Evolutionary conservation across 2,888 invertebrate species (phyloP).

Genomic region (Drosophila sordidula): DNA sequence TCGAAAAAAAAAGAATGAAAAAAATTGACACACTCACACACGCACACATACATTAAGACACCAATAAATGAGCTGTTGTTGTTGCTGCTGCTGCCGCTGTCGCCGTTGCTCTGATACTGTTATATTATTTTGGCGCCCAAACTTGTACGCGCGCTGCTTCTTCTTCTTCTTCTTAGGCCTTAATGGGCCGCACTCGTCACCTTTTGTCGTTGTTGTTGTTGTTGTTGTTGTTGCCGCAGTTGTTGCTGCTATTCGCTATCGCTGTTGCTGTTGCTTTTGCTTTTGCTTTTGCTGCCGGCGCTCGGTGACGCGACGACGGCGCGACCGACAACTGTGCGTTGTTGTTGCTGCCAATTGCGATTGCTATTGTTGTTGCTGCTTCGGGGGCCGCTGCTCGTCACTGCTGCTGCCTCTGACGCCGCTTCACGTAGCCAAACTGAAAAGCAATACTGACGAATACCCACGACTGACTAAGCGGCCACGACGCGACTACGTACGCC

Average conservation of each 20-base stretch:
- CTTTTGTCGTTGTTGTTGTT: constrained; percentile 47
- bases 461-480: constrained; percentile 72
- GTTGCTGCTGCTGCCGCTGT: constrained; percentile 17
- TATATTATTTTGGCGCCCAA: constrained; percentile 69
- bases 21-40: constrained; percentile 1
- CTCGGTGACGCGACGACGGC: constrained; percentile 59
- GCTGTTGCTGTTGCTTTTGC: constrained; percentile 8
- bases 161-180: constrained; percentile 23
- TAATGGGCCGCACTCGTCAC: constrained; percentile 63
- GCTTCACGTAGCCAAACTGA: constrained; percentile 71
- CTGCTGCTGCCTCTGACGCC: constrained; percentile 59
- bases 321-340: constrained; percentile 49
- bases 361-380: constrained; percentile 35
- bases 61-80: constrained; percentile 11
- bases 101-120: constrained; percentile 34
- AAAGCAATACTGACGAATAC: constrained; percentile 67
- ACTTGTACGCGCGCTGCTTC: constrained; percentile 37
- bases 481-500: constrained; percentile 52
- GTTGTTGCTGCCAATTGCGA: constrained; percentile 28
- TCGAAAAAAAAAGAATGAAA: constrained; percentile 5
- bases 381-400: constrained; percentile 41
- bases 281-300: constrained; percentile 41
- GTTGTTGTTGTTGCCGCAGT: constrained; percentile 23
- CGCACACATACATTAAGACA: constrained; percentile 20
- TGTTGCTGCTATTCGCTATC: constrained; percentile 14